Evolutionary conservation across 2,797 vertebrate species (phyloP), one percentile per base, ranked within the genome.

Genomic region (Galago senegalensis): DNA sequence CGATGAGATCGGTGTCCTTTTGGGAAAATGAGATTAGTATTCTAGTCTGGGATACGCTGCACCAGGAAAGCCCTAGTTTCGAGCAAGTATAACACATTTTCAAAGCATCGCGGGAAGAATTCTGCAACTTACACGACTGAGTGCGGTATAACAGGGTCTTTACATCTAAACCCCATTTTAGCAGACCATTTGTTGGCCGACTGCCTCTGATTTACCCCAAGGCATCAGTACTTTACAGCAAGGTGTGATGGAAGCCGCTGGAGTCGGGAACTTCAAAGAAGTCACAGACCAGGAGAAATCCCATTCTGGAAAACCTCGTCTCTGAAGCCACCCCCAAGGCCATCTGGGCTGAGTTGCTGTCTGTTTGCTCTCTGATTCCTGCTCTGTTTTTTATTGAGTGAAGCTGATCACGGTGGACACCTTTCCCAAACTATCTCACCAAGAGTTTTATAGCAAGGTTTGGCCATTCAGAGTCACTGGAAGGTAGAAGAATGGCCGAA

Each of bases 101-200:
- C 81, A 87, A 95, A 83, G 69, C 63, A 87, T 46, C 46, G 49
- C 53, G 58, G 63, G 49, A 91, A 63, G 27, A 80, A 49, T 83
- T 93, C 75, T 75, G 69, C 63, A 75, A 81, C 25, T 53, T 27
- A 9, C 20, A 82, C 34, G 87, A 31, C 23, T 18, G 49, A 73
- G 49, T 67, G 43, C 67, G 60, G 13, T 6, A 16, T n/a, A 61
- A 49, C 25, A 34, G 5, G 56, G 53, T 67, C 29, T 88, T 83
- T 53, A 53, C 49, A 21, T 69, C 34, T 27, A 80, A 75, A 29
- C 4, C 14, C 5, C 27, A 9, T 94, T 94, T 88, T 25, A 87
- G 67, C 60, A 73, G 58, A 63, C 20, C 37, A 29, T 63, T 61
- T 84, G 34, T 75, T 10, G 60, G 43, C 34, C 58, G 25, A 43